These are phyloP conservation scores for Toxotes jaculatrix DNA, from an alignment of 2,113 vertebrate species.

Conservation along the genomic window DNA sequence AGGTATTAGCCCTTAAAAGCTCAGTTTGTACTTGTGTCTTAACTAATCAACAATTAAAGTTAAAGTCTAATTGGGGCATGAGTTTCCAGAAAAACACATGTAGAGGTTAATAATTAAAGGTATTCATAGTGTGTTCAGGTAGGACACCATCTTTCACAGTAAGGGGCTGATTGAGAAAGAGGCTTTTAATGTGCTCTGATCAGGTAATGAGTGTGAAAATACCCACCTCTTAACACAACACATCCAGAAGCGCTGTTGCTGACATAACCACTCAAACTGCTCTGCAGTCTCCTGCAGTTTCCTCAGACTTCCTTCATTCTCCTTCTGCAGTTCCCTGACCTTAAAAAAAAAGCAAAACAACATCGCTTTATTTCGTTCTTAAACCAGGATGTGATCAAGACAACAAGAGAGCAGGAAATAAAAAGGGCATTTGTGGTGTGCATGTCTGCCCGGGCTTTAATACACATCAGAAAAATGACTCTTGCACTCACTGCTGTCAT, in stretches of 20 bases:
- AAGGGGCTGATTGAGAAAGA: neutral
- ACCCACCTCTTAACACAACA: conserved; percentile 79
- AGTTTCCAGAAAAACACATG: no score
- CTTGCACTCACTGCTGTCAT: conserved; percentile 14
- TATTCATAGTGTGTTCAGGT: no score
- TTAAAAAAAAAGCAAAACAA: conserved; percentile 17
- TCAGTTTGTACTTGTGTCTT: no score
- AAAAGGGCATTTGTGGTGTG: neutral
- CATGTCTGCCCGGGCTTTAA: conserved; percentile 2
- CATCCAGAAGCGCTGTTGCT: conserved; percentile 84
- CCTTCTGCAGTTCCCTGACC: conserved; percentile 66
- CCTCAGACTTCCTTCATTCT: conserved; percentile 75
- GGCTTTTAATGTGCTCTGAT: neutral
- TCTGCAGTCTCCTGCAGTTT: conserved; percentile 80
- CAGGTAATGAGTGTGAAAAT: neutral
- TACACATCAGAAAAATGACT: neutral
- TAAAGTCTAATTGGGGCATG: neutral
- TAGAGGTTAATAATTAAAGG: no score
- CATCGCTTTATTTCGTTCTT: neutral
- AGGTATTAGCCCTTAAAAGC: no score
- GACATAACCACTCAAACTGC: conserved; percentile 84
- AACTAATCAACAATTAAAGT: no score
- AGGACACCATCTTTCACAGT: no score
- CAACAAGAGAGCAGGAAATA: conserved; percentile 7
- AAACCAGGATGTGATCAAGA: conserved; percentile 20